Base-by-base conservation (phyloP, 2,797 vertebrate species). In the Notoglanidium macrostoma region DNA sequence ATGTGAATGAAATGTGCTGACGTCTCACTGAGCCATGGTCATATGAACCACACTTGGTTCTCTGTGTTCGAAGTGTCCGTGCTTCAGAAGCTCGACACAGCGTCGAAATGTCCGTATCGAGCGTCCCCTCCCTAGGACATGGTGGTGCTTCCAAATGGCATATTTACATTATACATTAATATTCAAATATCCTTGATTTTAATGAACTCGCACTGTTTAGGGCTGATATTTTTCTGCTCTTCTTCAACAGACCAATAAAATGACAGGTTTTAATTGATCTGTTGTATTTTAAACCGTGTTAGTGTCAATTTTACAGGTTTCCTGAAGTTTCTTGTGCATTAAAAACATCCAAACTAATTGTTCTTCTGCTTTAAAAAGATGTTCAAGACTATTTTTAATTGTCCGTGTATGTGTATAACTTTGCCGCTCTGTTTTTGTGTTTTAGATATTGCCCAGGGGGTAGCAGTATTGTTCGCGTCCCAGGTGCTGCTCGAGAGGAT, bases 391-490 rank as follows among this genome's bases (percentile, higher is more conserved):
- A 26, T 46, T 81, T 81, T 63, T 26, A 19, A 26, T 46, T 61
- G 57, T 61, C 15, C 2, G 14, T 21, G 26, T 12, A 14, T 59
- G 0, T 76, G 14, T 82, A 40, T 74, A 0, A 44, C 40, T 63
- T 44, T 81, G 35, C 61, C 1, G 1, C 51, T 23, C 5, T 21
- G 51, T 35, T 78, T 32, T 10, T 79, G 32, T 80, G 0, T 85
- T 89, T 82, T 83, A 91, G 88, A 59, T 85, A 17, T 82, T 87
- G 21, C 40, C 67, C 84, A 72, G 77, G 59, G 72, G 67, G 80
- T 85, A 81, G 85, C 76, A 72, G 88, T 86, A 88, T 86, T 51
- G 80, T 73, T 19, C 51, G 11, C n/a, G 79, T 90, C 86, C 74
- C 87, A 80, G 86, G 55, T 29, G 49, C 29, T 86, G 80, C 65